A percentile compares a stretch with the other conserved stretches of the same genome.
phyloP scores from a whole-genome alignment of 2,113 vertebrate species.

The Nicator chloris region DNA sequence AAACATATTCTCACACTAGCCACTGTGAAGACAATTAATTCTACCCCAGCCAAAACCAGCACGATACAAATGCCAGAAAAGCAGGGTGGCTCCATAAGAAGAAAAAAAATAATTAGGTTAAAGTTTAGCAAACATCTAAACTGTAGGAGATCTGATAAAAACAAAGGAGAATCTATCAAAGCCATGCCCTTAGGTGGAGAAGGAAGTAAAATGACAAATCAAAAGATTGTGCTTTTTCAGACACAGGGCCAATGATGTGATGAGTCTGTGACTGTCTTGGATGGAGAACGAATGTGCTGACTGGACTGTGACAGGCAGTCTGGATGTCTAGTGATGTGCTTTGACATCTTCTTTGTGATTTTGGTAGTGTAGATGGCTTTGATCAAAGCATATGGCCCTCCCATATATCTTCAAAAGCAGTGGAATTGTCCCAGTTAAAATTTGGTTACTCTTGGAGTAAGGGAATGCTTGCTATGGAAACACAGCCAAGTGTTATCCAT shows the following conservation, averaged over 20 bases:
- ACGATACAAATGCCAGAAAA: background rate
- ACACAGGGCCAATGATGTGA: background rate
- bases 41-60: background rate
- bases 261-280: background rate
- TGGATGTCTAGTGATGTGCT: conserved; percentile 12
- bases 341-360: conserved; percentile 55
- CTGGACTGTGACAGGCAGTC: conserved; percentile 44
- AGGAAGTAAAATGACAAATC: background rate
- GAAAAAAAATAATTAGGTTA: background rate
- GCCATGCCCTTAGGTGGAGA: background rate
- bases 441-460: conserved; percentile 7
- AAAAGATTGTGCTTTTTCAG: background rate
- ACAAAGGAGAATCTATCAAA: background rate
- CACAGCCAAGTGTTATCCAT: conserved; percentile 22
- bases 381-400: conserved; percentile 28
- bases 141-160: background rate
- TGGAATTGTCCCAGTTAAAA: background rate
- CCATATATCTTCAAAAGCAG: conserved; percentile 8
- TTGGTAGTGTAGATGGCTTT: conserved; percentile 10
- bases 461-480: conserved; percentile 4
- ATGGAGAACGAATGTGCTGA: background rate
- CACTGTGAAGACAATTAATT: background rate
- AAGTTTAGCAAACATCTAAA: background rate
- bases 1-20: background rate
- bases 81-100: background rate